A percentile compares a stretch with the other conserved stretches of the same genome.
Evolutionary conservation across 35 echinoderm and acorn worm species (phyloP).

Genomic region (Acanthaster planci): DNA sequence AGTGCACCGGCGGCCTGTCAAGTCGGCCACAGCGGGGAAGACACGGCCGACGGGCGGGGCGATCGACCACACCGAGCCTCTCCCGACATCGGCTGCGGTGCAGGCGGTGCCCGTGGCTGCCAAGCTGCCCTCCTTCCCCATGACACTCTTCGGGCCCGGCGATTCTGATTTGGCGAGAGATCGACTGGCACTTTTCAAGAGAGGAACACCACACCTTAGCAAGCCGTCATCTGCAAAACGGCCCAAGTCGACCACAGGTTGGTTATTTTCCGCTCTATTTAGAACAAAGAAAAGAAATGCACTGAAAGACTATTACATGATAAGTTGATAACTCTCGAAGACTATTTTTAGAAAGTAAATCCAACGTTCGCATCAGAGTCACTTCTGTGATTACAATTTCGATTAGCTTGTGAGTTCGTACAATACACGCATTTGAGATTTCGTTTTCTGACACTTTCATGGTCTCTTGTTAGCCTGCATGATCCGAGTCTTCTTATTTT

Average conservation of each 20-base stretch:
- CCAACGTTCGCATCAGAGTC: too few relatives aligned
- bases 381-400: too few relatives aligned
- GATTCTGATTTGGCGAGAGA: constrained; percentile 17
- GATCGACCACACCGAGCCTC: constrained; percentile 9
- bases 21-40: not conserved
- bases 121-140: constrained; percentile 2
- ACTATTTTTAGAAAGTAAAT: too few relatives aligned
- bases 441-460: too few relatives aligned
- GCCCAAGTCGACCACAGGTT: not conserved
- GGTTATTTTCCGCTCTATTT: not conserved
- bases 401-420: too few relatives aligned
- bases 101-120: constrained; percentile 3
- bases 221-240: not conserved
- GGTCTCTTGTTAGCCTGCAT: too few relatives aligned
- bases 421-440: too few relatives aligned
- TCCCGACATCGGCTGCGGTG: constrained; percentile 4
- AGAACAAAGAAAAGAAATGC: too few relatives aligned
- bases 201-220: not conserved
- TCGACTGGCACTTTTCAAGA: not conserved
- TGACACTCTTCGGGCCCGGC: not conserved
- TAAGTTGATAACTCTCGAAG: too few relatives aligned
- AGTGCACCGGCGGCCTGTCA: not conserved
- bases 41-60: constrained; percentile 27
- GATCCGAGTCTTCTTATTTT: too few relatives aligned
- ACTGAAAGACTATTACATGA: too few relatives aligned